These are phyloP conservation scores for Pelodiscus sinensis DNA, from an alignment of 2,113 vertebrate genomes.

Conservation along the genomic window DNA sequence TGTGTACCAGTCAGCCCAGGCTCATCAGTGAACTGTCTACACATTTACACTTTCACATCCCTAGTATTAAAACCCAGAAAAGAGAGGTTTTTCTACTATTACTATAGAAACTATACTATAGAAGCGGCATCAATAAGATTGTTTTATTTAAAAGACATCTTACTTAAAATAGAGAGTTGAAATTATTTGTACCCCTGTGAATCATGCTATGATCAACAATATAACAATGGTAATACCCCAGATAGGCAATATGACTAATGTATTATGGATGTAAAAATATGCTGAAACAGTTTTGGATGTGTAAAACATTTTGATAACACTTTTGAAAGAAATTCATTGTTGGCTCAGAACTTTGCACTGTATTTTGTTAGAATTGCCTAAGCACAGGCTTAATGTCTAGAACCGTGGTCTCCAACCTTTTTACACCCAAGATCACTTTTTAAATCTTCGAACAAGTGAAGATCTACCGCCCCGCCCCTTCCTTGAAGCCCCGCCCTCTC, in stretches of 20 bases:
- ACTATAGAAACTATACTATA: not conserved
- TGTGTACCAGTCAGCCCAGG: no score
- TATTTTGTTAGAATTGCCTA: not conserved
- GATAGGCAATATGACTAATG: not conserved
- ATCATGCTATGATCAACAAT: not conserved
- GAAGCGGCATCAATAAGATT: no score
- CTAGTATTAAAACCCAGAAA: not conserved
- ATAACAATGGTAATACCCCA: not conserved
- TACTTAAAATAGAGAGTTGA: conserved; percentile 14
- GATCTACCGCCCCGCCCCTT: no score
- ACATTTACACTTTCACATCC: not conserved
- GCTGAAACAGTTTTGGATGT: not conserved
- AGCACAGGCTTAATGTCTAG: not conserved
- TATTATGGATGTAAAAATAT: fast-evolving
- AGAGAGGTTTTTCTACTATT: not conserved
- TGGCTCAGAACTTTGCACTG: not conserved
- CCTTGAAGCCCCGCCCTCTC: no score
- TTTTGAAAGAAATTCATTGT: conserved; percentile 11
- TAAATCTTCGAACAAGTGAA: no score
- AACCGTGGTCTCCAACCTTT: no score
- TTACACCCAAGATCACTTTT: no score
- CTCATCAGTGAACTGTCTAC: no score
- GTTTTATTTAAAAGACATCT: not conserved
- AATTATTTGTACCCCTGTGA: not conserved
- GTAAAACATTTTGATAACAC: not conserved